Evolutionary conservation across 2,888 invertebrate species (phyloP).

Genomic region (Ctenicera cuprea): DNA sequence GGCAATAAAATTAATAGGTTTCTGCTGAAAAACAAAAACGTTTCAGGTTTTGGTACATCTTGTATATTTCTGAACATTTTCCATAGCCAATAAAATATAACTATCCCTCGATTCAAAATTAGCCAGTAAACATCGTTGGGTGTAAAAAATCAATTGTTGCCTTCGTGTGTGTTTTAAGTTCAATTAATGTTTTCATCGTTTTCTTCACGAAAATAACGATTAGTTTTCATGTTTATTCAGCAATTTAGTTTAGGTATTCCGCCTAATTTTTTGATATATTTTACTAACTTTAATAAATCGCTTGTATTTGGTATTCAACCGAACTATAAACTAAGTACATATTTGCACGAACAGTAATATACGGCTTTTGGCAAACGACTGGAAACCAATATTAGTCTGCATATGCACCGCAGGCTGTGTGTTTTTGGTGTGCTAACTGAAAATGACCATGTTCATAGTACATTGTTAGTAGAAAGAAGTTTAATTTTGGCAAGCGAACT

Average conservation of each 20-base stretch:
- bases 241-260: too few species aligned
- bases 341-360: conserved; percentile 29
- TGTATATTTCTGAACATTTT: too few species aligned
- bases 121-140: too few species aligned
- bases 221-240: too few species aligned
- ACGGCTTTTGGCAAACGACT: conserved; percentile 27
- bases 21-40: conserved; percentile 6
- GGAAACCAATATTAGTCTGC: conserved; percentile 29
- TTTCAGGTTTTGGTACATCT: too few species aligned
- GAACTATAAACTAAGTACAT: conserved; percentile 8
- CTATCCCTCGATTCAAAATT: too few species aligned
- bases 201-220: too few species aligned
- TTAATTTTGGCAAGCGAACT: too few species aligned
- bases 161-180: too few species aligned
- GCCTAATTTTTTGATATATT: not conserved
- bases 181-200: too few species aligned
- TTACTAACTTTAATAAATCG: not conserved
- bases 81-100: too few species aligned
- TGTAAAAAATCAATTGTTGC: too few species aligned
- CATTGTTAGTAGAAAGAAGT: not conserved
- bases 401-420: conserved; percentile 17
- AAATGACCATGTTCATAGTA: conserved; percentile 13
- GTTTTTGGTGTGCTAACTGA: conserved; percentile 20
- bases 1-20: conserved; percentile 1
- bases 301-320: not conserved